A percentile compares a stretch with the other conserved stretches of the same genome.
These are phyloP conservation scores for Leptinotarsa undecemlineata DNA, from an alignment of 1,140 invertebrate genomes.

Conservation along the genomic window DNA sequence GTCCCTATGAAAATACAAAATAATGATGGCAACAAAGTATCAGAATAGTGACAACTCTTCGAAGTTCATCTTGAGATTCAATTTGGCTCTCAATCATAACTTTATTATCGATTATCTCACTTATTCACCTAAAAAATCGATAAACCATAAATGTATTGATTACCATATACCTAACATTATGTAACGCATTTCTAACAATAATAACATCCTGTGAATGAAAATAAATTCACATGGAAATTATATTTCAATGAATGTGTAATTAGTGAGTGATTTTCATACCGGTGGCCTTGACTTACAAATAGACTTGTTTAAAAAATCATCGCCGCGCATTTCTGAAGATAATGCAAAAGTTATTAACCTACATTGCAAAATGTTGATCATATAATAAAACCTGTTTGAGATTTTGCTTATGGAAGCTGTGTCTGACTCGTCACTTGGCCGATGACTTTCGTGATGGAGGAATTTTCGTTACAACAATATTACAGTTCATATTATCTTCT, in stretches of 20 bases:
- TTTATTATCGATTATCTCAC: too few species aligned
- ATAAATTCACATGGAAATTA: constrained; percentile 38
- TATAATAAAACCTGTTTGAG: constrained; percentile 22
- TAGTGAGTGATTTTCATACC: constrained; percentile 35
- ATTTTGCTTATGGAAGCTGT: constrained; percentile 4
- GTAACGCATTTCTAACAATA: constrained; percentile 32
- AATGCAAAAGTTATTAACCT: constrained; percentile 40
- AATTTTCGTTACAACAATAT: not conserved
- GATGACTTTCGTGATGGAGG: not conserved
- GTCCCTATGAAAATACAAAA: too few species aligned
- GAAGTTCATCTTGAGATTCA: too few species aligned
- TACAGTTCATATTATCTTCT: too few species aligned
- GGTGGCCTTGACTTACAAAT: constrained; percentile 36
- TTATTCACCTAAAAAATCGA: constrained; percentile 2
- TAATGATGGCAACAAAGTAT: too few species aligned
- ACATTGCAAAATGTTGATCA: constrained; percentile 33
- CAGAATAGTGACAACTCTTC: too few species aligned
- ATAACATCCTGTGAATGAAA: constrained; percentile 41
- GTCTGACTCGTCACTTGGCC: not conserved
- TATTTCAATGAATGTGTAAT: constrained; percentile 42
- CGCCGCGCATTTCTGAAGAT: constrained; percentile 28
- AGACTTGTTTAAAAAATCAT: constrained; percentile 33
- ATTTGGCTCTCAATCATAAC: too few species aligned
- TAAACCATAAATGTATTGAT: constrained; percentile 20
- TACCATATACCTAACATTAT: constrained; percentile 32